These are phyloP conservation scores for Eulacestoma nigropectus DNA, from an alignment of 2,113 vertebrate species.

Conservation along the genomic window DNA sequence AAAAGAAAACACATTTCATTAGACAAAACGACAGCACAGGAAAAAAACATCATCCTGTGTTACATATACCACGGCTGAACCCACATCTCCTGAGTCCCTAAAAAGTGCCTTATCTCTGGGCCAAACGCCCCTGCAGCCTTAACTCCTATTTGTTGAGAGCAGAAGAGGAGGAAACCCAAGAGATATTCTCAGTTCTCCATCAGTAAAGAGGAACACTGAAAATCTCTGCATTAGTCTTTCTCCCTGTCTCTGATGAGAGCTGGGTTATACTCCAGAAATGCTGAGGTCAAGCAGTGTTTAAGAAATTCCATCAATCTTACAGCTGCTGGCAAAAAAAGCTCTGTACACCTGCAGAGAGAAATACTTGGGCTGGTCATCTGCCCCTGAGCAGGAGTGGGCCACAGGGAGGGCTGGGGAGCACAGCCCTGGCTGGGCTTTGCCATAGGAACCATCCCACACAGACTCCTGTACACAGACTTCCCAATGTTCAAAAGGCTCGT, in stretches of 20 bases:
- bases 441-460: background rate
- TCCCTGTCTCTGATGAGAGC: background rate
- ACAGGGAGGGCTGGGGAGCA: background rate
- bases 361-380: background rate
- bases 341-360: background rate
- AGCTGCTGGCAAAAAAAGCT: slow-evolving; percentile 18
- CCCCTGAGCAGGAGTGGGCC: background rate
- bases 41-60: background rate
- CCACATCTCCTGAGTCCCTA: background rate
- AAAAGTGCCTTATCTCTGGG: background rate
- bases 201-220: background rate
- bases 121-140: background rate
- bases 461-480: background rate
- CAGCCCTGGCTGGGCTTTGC: background rate
- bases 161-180: background rate
- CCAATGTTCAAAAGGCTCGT: fast-evolving
- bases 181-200: background rate
- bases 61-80: background rate
- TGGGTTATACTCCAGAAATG: background rate
- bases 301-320: slow-evolving; percentile 35
- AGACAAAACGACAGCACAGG: fast-evolving
- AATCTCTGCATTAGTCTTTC: background rate
- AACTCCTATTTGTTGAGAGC: background rate
- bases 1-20: background rate
- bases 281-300: background rate